A percentile compares a stretch with the other conserved stretches of the same genome.
Evolutionary conservation across 2,113 vertebrate genomes (phyloP).

Genomic region (Chloropsis hardwickii): DNA sequence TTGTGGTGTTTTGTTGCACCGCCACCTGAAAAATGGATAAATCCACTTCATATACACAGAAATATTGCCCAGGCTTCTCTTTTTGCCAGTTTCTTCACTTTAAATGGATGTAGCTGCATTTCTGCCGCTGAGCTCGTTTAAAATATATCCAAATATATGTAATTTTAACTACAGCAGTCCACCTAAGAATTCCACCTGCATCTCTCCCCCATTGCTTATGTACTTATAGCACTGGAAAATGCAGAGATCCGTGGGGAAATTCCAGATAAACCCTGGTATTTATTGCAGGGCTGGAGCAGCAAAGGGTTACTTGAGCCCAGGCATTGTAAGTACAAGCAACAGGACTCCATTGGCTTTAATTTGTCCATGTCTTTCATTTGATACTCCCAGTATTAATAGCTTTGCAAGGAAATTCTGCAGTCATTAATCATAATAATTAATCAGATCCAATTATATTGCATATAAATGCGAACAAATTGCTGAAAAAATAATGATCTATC

Average conservation of each 20-base stretch:
- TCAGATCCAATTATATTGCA: slow-evolving; percentile 99
- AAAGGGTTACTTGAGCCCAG: slow-evolving; percentile 75
- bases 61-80: slow-evolving; percentile 18
- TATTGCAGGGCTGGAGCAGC: slow-evolving; percentile 53
- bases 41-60: neutral
- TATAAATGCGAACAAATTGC: slow-evolving; percentile 99
- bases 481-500: slow-evolving; percentile 99
- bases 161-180: neutral
- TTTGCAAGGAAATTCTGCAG: slow-evolving; percentile 86
- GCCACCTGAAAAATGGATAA: slow-evolving; percentile 30
- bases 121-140: neutral
- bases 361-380: slow-evolving; percentile 87
- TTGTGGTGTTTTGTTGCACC: slow-evolving; percentile 15
- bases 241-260: neutral
- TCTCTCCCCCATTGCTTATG: neutral
- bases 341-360: slow-evolving; percentile 83
- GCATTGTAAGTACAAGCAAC: slow-evolving; percentile 69
- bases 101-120: neutral
- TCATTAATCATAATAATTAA: slow-evolving; percentile 99
- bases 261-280: neutral
- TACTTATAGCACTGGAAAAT: neutral
- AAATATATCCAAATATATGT: neutral
- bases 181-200: neutral
- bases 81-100: neutral
- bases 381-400: slow-evolving; percentile 91